Conservation (phyloP, 2,113 vertebrate species). For the Campylomormyrus tamandua region DNA sequence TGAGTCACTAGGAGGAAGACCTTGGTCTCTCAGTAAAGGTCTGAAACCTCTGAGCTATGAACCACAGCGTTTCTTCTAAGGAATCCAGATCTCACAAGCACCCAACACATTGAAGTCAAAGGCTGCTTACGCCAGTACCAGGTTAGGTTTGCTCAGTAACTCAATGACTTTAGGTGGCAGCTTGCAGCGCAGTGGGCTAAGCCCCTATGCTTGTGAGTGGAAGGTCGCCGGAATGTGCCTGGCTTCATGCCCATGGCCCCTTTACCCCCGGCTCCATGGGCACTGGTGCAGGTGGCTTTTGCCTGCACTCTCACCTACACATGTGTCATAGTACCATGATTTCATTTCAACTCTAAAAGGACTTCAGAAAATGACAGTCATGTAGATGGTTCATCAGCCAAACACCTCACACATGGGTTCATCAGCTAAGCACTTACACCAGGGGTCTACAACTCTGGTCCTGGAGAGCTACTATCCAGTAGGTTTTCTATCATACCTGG, state of each 20-base stretch:
- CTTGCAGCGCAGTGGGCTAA: not conserved
- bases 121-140: not conserved
- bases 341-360: not conserved
- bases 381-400: not conserved
- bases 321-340: not conserved
- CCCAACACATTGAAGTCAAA: not conserved
- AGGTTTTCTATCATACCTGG: no score
- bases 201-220: not conserved
- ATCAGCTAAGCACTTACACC: not conserved
- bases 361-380: not conserved
- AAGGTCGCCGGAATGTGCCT: not conserved
- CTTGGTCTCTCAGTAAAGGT: not conserved
- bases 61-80: not conserved
- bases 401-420: not conserved
- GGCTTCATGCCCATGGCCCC: not conserved
- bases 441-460: no score
- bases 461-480: no score
- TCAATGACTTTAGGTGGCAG: not conserved
- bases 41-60: not conserved
- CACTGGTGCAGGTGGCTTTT: not conserved
- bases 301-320: not conserved
- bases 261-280: not conserved
- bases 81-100: not conserved
- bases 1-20: not conserved
- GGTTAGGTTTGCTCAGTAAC: not conserved